Base-by-base conservation (phyloP, 1,140 invertebrate genomes). In the Monomorium pharaonis region DNA sequence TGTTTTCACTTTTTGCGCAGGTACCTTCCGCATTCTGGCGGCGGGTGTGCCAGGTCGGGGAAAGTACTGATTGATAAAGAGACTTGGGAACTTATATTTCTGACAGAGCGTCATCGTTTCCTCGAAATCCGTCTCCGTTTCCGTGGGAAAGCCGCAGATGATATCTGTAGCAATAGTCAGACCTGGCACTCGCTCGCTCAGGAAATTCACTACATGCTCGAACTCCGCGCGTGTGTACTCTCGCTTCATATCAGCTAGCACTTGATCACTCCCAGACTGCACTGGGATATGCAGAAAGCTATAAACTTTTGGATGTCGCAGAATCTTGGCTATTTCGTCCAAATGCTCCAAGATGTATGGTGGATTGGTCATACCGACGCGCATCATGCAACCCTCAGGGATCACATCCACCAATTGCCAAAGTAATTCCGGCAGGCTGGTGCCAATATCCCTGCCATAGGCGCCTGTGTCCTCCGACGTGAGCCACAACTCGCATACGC, bases 61-160 rank as follows among this genome's bases (percentile, higher is more conserved):
- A 91, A 98, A 99, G 95, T 99, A 99, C 94, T 99, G 99, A 95
- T 99, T 99, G 84, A 99, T 99, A 94, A 99, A 99, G 4, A 99
- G 95, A 91, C 97, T 98, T 0, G 99, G 98, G 94, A 99, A 99
- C 90, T 97, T 97, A 92, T 99, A 99, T 92, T 98, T 97, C 75
- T 95, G 94, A 91, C 99, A 98, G 0, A 99, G 95, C 4, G 95
- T 93, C 96, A 99, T 95, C 0, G 99, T 99, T 80, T 98, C 97
- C 60, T 98, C 96, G 95, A 99, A 99, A 95, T 99, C 98, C 86
- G 96, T 93, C 27, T 98, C 97, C 0, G 98, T 99, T 96, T 99
- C 99, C 3, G 98, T 99, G 0, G 99, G 99, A 95, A 99, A 99
- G 0, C 99, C 99, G 95, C 99, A 99, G 91, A 99, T 99, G 49